Evolutionary conservation across 1,140 invertebrate species (phyloP).

Genomic region (Saccostrea echinata): DNA sequence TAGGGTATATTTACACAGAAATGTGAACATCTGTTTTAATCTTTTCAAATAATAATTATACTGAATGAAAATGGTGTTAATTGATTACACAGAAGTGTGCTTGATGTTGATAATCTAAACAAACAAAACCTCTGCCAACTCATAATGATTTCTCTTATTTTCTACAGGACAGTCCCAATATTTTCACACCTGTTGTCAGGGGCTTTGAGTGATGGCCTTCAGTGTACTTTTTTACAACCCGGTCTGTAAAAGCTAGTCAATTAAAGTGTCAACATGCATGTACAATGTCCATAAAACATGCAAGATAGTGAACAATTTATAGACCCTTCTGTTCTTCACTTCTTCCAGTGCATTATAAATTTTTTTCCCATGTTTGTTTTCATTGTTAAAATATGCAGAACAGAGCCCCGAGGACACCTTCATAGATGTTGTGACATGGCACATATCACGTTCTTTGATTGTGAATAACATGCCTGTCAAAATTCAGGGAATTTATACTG

Average conservation of each 20-base stretch:
- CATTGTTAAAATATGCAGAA: neutral
- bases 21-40: slow-evolving; percentile 3
- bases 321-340: neutral
- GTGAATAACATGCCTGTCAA: slow-evolving; percentile 22
- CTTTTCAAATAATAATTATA: neutral
- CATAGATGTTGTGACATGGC: neutral
- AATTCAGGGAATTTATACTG: neutral
- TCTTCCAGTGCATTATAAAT: neutral
- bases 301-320: neutral
- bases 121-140: neutral
- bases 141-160: too few relatives aligned
- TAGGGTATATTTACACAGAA: neutral
- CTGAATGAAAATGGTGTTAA: neutral
- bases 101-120: neutral
- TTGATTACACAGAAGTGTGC: neutral
- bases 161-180: neutral
- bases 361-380: slow-evolving; percentile 32
- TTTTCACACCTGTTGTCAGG: slow-evolving; percentile 33
- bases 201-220: neutral
- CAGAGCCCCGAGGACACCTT: slow-evolving; percentile 18
- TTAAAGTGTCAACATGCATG: slow-evolving; percentile 34
- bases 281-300: slow-evolving; percentile 30
- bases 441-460: neutral
- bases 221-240: neutral
- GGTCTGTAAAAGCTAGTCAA: slow-evolving; percentile 6